These are phyloP conservation scores for Rhabdomys pumilio DNA, from an alignment of 2,797 vertebrate species.

Conservation along the genomic window DNA sequence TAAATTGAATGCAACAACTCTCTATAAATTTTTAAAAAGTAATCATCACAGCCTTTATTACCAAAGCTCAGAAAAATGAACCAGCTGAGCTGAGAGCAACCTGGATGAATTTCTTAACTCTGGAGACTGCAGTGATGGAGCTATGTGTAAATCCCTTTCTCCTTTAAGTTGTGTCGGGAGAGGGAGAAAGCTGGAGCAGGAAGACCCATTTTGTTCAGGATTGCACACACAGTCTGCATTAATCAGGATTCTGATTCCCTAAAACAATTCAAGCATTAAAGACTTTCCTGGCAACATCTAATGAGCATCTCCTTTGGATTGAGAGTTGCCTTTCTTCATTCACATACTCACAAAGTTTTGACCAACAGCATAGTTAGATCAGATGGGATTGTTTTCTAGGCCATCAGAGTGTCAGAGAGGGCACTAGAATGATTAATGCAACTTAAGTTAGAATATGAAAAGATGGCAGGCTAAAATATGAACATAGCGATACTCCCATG, in stretches of 20 bases:
- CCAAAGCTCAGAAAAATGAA: conserved; percentile 45
- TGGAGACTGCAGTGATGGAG: conserved; percentile 31
- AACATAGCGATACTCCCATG: neutral
- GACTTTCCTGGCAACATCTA: conserved; percentile 70
- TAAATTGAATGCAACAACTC: neutral
- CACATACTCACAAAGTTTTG: conserved; percentile 53
- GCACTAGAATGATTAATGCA: conserved; percentile 63
- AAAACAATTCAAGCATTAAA: conserved; percentile 64
- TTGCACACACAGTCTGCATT: neutral
- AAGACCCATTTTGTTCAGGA: conserved; percentile 56
- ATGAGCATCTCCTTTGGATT: conserved; percentile 54
- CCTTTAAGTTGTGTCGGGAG: conserved; percentile 72
- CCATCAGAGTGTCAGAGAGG: conserved; percentile 7
- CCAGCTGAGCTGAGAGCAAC: conserved; percentile 60
- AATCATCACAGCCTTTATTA: conserved; percentile 46
- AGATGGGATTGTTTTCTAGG: conserved; percentile 56
- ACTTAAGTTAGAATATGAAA: conserved; percentile 48
- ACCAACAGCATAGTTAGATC: conserved; percentile 74
- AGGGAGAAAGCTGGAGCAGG: neutral
- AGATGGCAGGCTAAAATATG: conserved; percentile 26
- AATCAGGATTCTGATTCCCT: conserved; percentile 62
- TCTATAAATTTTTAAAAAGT: conserved; percentile 1
- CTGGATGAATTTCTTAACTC: conserved; percentile 75
- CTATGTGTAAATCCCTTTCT: conserved; percentile 75
- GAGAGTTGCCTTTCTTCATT: conserved; percentile 69